Base-by-base conservation (phyloP, 2,888 invertebrate species). In the Odontocerum albicorne region DNA sequence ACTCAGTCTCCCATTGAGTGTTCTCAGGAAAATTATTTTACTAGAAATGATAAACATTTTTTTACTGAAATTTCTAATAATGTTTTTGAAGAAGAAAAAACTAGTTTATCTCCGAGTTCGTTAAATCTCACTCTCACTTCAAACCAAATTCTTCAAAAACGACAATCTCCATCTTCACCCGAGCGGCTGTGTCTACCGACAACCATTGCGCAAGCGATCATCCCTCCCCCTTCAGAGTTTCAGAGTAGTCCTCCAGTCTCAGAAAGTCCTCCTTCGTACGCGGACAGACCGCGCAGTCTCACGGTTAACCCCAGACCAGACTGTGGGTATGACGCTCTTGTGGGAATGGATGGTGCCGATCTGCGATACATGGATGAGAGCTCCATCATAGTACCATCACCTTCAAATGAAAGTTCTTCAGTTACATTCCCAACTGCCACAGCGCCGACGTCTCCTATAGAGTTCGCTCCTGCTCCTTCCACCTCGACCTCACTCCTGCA, bases 341-440 rank as follows among this genome's bases (percentile, higher is more conserved):
- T 86, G 15, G 87, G 87, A 44, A 78, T 92, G 72, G 92, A 92
- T 67, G 88, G 88, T 57, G 89, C 90, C n/a, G 93, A 94, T 71
- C 74, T 94, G 49, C 83, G 90, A 40, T 94, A 84, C 70, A 93
- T 94, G 93, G 94, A 94, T 68, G 93, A 94, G 68, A 92, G 92
- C 70, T 92, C 92, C 20, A 83, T 92, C 36, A 86, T 87, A 62
- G 79, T 91, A 55, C 85, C 89, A 52, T 89, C 91, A 60, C 90
- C 91, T 12, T 84, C 83, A 54, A 86, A 85, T 65, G 91, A 90
- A 69, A 90, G 87, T 66, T 85, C 87, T 55, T 85, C 85, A 20
- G 72, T 81, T 40, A 81, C 81, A 57, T 80, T 80, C 61, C 77
- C 80, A 15, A 80, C 80, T 36, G 81, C 81, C 19, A 81, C 84